Base-by-base conservation (phyloP, 2,888 invertebrate species). In the Lepidocyrtoides sp. region DNA sequence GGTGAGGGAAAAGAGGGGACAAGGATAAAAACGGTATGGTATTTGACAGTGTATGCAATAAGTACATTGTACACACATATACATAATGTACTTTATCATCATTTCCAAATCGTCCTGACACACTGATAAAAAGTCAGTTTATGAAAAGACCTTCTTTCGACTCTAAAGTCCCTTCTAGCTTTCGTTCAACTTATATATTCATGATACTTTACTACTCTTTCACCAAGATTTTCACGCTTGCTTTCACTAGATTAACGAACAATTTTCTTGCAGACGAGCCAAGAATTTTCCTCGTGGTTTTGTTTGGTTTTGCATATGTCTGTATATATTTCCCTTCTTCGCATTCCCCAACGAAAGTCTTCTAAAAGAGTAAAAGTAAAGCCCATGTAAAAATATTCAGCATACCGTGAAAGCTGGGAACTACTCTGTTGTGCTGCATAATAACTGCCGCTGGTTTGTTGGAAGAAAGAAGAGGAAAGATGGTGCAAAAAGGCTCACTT, bases 231-330 rank as follows among this genome's bases (percentile, higher is more conserved):
- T 89, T 83, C 89, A 89, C 60, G 89, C 83, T 75, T 83, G 89
- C 83, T 89, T 89, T 83, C 89, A 83, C 83, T 72, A 72, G 89
- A 89, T 89, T 89, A 89, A 89, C 69, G 89, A 83, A 75, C 60
- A 88, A 86, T 86, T 69, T 60, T 60, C 72, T 86, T 77, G 86
- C 75, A 51, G 54, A 63, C 23, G 87, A 87, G 87, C 87, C 87
- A 87, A 87, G 87, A 87, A 79, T 79, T 79, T 87, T 84, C 84
- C 54, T 29, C 29, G 87, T 79, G 79, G 86, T 77, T 86, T 85
- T 12, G 29, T 75, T 41, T 41, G 26, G 20, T 66, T 48, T 69
- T 7, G 7, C 63, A 26, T 36, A 48, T n/a, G 63, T 63, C 44
- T 48, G 2, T 44, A 44, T 3, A 41, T 41, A 41, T 41, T 41